Percentiles rank a stretch among this genome's conserved stretches.
phyloP scores from a whole-genome alignment of 1,140 invertebrate genomes.

The Scaptomyza montana region DNA sequence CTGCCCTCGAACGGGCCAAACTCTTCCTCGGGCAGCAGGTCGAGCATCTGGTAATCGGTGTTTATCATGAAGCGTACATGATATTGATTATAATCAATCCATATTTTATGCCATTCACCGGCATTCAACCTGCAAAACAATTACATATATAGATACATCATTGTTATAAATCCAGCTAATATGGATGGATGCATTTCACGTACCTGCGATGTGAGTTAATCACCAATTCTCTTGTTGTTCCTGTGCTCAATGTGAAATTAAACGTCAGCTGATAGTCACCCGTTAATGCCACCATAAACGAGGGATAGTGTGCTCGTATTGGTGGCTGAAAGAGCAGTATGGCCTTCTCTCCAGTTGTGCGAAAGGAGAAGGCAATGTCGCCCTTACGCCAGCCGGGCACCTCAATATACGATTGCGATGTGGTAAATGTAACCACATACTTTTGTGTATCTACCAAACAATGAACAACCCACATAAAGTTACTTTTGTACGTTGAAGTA shows the following conservation, averaged over 20 bases:
- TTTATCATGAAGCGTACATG: conserved; percentile 97
- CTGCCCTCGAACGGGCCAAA: conserved; percentile 96
- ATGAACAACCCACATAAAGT: conserved; percentile 14
- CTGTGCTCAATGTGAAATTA: conserved; percentile 94
- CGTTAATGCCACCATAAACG: conserved; percentile 94
- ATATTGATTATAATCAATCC: conserved; percentile 96
- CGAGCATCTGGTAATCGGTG: conserved; percentile 93
- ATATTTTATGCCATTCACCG: conserved; percentile 97
- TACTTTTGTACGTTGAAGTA: conserved; percentile 3
- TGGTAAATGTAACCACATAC: conserved; percentile 96
- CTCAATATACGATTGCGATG: conserved; percentile 95
- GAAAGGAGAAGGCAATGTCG: conserved; percentile 95
- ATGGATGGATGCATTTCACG: neutral
- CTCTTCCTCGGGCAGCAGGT: conserved; percentile 92
- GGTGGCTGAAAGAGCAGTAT: conserved; percentile 95
- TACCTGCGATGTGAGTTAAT: conserved; percentile 89
- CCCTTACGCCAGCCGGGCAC: conserved; percentile 96
- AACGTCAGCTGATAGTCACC: conserved; percentile 94
- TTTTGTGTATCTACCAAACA: conserved; percentile 91
- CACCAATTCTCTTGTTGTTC: conserved; percentile 90
- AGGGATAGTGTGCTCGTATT: conserved; percentile 93
- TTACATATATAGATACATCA: conserved; percentile 6
- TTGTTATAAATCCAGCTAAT: neutral
- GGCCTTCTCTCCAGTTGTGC: conserved; percentile 94
- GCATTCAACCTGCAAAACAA: conserved; percentile 88